A percentile compares a stretch with the other conserved stretches of the same genome.
phyloP scores from a whole-genome alignment of 2,888 invertebrate genomes.

The Meliscaeva auricollis region DNA sequence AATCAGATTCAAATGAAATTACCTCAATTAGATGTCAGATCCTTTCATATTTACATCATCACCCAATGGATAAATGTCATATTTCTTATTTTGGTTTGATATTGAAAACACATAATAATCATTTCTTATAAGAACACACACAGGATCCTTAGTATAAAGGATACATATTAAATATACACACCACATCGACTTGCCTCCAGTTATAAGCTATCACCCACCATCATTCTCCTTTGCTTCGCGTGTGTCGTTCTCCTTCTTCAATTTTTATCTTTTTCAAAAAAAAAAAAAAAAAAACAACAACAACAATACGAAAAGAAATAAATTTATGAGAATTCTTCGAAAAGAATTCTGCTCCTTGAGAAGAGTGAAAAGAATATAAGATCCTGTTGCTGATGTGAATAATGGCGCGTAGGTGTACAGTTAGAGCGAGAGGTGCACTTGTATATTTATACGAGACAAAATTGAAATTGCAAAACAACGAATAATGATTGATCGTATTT shows the following conservation, averaged over 20 bases:
- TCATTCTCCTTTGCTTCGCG: background rate
- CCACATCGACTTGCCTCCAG: constrained; percentile 9
- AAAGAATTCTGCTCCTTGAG: constrained; percentile 7
- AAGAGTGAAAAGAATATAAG: background rate
- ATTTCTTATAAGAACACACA: constrained; percentile 20
- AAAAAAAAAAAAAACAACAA: background rate
- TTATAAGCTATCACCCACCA: constrained; percentile 1
- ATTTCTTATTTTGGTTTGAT: constrained; percentile 21
- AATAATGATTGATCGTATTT: constrained; percentile 72
- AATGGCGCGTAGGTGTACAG: background rate
- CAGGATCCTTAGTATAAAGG: constrained; percentile 2
- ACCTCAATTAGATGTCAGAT: constrained; percentile 72
- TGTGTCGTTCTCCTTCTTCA: background rate
- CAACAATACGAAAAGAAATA: constrained; percentile 28
- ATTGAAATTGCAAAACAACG: constrained; percentile 64
- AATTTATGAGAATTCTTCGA: constrained; percentile 30
- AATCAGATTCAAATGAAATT: constrained; percentile 68
- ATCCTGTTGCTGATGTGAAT: constrained; percentile 8
- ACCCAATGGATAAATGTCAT: constrained; percentile 54
- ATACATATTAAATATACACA: background rate
- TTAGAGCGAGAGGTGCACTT: too few relatives aligned
- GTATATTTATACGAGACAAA: background rate
- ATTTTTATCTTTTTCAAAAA: background rate
- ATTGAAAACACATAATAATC: constrained; percentile 48
- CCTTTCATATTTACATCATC: constrained; percentile 55